A percentile compares a stretch with the other conserved stretches of the same genome.
Evolutionary conservation across 2,797 vertebrate species (phyloP).

Genomic region (Thalassophryne amazonica): DNA sequence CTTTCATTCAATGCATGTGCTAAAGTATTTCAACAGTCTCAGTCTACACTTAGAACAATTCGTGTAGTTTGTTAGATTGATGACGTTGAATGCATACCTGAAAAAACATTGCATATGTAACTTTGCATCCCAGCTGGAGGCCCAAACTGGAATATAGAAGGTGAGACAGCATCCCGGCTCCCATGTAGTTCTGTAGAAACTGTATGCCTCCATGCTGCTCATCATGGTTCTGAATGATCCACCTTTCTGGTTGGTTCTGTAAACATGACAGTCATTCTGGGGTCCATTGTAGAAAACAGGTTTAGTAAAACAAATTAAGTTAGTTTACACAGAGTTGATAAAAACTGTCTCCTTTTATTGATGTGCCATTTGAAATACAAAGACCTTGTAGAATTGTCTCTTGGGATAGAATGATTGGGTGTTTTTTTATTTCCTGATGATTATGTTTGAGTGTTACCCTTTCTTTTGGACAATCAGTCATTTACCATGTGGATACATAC

Average conservation of each 20-base stretch:
- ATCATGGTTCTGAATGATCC: constrained; percentile 65
- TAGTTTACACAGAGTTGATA: too few species aligned
- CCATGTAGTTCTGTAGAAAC: constrained; percentile 73
- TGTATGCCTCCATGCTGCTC: constrained; percentile 65
- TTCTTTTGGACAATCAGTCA: too few species aligned
- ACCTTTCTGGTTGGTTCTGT: constrained; percentile 51
- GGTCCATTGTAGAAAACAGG: too few species aligned
- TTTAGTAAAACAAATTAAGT: too few species aligned
- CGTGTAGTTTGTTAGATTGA: constrained; percentile 47
- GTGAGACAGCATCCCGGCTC: constrained; percentile 78
- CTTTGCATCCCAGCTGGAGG: constrained; percentile 84
- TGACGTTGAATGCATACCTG: constrained; percentile 66
- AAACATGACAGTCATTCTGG: constrained; percentile 68
- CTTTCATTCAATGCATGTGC: constrained; percentile 70
- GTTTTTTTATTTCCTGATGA: too few species aligned
- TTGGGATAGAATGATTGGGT: too few species aligned
- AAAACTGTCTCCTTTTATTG: too few species aligned
- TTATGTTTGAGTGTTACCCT: too few species aligned
- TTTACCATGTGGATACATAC: too few species aligned
- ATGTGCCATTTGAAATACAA: too few species aligned
- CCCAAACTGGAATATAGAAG: constrained; percentile 87
- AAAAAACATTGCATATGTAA: constrained; percentile 70
- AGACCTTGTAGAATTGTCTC: too few species aligned
- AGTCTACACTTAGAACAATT: constrained; percentile 32
- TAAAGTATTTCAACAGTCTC: constrained; percentile 34